A percentile compares a stretch with the other conserved stretches of the same genome.
phyloP scores from a whole-genome alignment of 2,888 invertebrate genomes.

The Thumatha senex region DNA sequence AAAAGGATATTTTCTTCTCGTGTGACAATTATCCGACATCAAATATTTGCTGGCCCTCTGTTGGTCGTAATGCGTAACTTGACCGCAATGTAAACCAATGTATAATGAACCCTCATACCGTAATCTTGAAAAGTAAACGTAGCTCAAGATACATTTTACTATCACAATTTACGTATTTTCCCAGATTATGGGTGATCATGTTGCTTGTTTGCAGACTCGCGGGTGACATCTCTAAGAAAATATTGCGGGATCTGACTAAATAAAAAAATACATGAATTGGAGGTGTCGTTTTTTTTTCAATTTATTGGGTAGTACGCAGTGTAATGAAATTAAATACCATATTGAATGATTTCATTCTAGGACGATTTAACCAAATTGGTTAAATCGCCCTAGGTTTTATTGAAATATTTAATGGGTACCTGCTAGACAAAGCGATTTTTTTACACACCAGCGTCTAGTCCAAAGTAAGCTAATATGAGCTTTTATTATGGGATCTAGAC shows the following conservation, averaged over 20 bases:
- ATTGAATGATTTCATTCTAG: too few relatives aligned
- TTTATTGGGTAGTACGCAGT: neutral
- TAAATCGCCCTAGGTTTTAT: too few relatives aligned
- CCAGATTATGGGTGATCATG: conserved; percentile 59
- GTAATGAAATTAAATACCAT: neutral
- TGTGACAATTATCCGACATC: conserved; percentile 76
- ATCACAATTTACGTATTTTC: conserved; percentile 65
- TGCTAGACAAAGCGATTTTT: too few relatives aligned
- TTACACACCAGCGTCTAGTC: too few relatives aligned
- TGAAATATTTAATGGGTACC: too few relatives aligned
- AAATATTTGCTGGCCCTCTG: conserved; percentile 79
- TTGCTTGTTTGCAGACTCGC: conserved; percentile 78
- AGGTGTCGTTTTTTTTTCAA: too few relatives aligned
- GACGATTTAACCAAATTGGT: too few relatives aligned
- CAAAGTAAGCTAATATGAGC: too few relatives aligned
- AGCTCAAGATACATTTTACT: conserved; percentile 39
- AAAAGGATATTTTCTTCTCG: conserved; percentile 57
- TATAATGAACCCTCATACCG: conserved; percentile 20
- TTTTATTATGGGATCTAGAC: too few relatives aligned
- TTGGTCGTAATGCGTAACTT: conserved; percentile 73
- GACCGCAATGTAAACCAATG: conserved; percentile 44
- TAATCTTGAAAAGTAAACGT: neutral
- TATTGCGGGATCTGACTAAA: conserved; percentile 44
- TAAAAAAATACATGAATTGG: conserved; percentile 1
- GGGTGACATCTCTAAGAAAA: conserved; percentile 62